Conservation (phyloP, 1,140 invertebrate genomes). For the Thrips palmi region DNA sequence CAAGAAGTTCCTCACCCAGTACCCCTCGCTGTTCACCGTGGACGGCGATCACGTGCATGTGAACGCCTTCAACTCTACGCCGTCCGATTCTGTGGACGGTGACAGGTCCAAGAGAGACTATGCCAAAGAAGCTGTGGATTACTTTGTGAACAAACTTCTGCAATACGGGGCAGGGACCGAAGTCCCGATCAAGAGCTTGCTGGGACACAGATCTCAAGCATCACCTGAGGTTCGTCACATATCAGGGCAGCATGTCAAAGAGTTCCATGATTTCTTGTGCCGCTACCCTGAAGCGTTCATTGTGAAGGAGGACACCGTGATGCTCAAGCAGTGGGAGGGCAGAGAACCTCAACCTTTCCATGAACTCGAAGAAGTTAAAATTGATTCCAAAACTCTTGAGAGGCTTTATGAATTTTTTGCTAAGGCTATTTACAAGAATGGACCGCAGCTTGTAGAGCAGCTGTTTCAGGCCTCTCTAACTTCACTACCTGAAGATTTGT, state of each 20-base stretch:
- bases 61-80: conserved; percentile 43
- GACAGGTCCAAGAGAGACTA: conserved; percentile 54
- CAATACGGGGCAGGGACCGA: conserved; percentile 78
- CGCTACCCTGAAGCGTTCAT: conserved; percentile 75
- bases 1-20: conserved; percentile 77
- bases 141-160: conserved; percentile 77
- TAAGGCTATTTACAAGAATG: conserved; percentile 54
- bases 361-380: conserved; percentile 49
- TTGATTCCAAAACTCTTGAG: conserved; percentile 60
- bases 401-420: conserved; percentile 59
- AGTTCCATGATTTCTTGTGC: conserved; percentile 79
- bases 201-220: conserved; percentile 84
- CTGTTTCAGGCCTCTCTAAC: conserved; percentile 63
- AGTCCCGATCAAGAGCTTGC: conserved; percentile 80
- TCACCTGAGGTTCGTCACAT: conserved; percentile 90
- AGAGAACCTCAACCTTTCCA: conserved; percentile 34
- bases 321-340: conserved; percentile 42
- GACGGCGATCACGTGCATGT: conserved; percentile 82
- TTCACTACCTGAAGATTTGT: conserved; percentile 54
- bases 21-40: conserved; percentile 79
- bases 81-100: conserved; percentile 24
- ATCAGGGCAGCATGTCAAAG: conserved; percentile 81
- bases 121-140: conserved; percentile 81
- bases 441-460: conserved; percentile 66
- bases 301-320: conserved; percentile 71